Base-by-base conservation (phyloP, 2,888 invertebrate genomes). In the Meliscaeva auricollis region DNA sequence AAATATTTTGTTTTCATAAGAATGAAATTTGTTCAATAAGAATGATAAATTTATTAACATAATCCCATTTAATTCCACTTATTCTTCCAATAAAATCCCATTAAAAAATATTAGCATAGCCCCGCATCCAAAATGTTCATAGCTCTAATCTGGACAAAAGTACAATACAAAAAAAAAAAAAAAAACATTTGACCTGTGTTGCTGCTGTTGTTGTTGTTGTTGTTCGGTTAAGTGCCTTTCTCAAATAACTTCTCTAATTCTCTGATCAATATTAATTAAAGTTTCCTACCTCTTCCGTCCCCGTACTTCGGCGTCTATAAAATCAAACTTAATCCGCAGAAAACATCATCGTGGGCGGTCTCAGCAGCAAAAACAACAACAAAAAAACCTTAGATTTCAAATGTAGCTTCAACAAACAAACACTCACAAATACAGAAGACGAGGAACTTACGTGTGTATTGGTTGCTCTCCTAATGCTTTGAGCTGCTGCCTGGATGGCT, bases 311-410 rank as follows among this genome's bases (percentile, higher is more conserved):
- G n/a, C n/a, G 32, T 44, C 35, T 44, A 3, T 30, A 3, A 66
- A 76, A 58, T 38, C 69, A 46, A 44, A 64, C 62, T 41, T 72
- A 84, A 80, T 76, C 80, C 75, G 80, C 79, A 66, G 52, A 80
- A 72, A 76, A 52, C 84, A 50, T 84, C 84, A 50, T 84, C 84
- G 80, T 84, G 80, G 84, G 84, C 75, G 80, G 84, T 84, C 84
- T n/a, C 17, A 22, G 5, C 17, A n/a, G 35, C 35, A 13, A 38
- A 38, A 38, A 38, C 2, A 38, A 38, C 9, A 35, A 60, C 38
- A 22, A 48, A 50, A 22, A 69, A 79, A 70, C 66, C 58, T 72
- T 75, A 72, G 79, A 79, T 60, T n/a, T 56, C 79, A 38, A 38
- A 38, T 38, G 58, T 79, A 46, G 26, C n/a, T n/a, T n/a, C n/a